phyloP scores from a whole-genome alignment of 2,888 invertebrate species.

The Polydesmus complanatus region DNA sequence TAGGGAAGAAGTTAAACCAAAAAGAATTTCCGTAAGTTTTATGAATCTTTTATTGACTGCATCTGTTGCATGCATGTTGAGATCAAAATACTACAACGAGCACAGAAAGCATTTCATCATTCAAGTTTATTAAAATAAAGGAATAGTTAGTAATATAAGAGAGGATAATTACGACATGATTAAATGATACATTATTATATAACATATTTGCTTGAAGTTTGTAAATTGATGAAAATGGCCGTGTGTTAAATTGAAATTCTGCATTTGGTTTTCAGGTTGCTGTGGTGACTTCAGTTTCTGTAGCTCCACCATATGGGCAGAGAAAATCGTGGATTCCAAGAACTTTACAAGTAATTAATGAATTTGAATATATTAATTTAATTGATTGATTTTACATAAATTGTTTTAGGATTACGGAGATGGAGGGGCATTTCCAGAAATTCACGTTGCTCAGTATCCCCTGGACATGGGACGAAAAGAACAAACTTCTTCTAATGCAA shows the following conservation, averaged over 20 bases:
- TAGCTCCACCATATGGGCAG: constrained; percentile 77
- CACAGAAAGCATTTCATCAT: too few relatives aligned
- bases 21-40: constrained; percentile 15
- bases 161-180: too few relatives aligned
- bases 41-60: too few relatives aligned
- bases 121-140: too few relatives aligned
- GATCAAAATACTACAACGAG: too few relatives aligned
- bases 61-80: too few relatives aligned
- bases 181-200: too few relatives aligned
- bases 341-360: constrained; percentile 29
- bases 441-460: constrained; percentile 91
- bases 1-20: constrained; percentile 61
- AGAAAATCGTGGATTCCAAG: constrained; percentile 89
- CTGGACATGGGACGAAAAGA: constrained; percentile 65
- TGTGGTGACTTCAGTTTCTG: constrained; percentile 27
- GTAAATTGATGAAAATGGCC: too few relatives aligned
- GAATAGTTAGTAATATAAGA: too few relatives aligned
- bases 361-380: neutral
- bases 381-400: constrained; percentile 26
- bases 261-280: constrained; percentile 5
- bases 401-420: constrained; percentile 68
- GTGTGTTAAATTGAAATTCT: too few relatives aligned
- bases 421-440: constrained; percentile 97
- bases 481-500: constrained; percentile 67
- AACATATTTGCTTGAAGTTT: too few relatives aligned